Conservation (phyloP, 1,140 invertebrate genomes). For the Bombus waltoni region DNA sequence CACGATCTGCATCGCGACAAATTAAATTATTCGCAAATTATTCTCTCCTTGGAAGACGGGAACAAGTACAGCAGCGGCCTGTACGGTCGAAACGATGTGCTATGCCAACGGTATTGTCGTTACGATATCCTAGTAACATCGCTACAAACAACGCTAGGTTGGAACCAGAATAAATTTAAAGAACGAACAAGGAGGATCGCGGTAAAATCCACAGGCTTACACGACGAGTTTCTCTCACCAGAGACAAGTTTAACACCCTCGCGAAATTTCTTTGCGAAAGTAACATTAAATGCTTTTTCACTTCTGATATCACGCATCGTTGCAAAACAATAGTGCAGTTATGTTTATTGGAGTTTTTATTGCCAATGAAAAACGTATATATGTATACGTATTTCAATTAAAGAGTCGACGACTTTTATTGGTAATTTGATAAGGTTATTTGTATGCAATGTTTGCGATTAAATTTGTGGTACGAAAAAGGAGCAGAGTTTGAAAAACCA, state of each 20-base stretch:
- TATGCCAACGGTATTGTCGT: background rate
- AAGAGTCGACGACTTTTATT: background rate
- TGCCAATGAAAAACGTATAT: background rate
- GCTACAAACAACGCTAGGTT: background rate
- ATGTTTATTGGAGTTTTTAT: background rate
- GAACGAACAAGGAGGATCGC: background rate
- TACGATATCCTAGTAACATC: conserved; percentile 17
- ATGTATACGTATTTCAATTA: background rate
- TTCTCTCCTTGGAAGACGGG: background rate
- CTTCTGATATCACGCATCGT: background rate
- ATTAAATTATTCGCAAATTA: conserved; percentile 4
- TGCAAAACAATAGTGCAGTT: background rate
- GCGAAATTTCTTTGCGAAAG: background rate
- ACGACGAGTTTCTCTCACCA: background rate
- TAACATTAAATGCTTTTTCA: background rate
- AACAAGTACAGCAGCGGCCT: background rate
- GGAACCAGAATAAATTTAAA: background rate
- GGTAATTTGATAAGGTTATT: background rate
- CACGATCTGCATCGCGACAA: background rate
- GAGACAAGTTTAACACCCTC: background rate
- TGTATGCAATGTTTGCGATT: background rate
- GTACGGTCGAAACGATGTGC: background rate
- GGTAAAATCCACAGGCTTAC: background rate
- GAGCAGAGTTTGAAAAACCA: background rate
- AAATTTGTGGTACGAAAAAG: background rate